Conservation (phyloP, 2,888 invertebrate species). For the Anticlea derivata region DNA sequence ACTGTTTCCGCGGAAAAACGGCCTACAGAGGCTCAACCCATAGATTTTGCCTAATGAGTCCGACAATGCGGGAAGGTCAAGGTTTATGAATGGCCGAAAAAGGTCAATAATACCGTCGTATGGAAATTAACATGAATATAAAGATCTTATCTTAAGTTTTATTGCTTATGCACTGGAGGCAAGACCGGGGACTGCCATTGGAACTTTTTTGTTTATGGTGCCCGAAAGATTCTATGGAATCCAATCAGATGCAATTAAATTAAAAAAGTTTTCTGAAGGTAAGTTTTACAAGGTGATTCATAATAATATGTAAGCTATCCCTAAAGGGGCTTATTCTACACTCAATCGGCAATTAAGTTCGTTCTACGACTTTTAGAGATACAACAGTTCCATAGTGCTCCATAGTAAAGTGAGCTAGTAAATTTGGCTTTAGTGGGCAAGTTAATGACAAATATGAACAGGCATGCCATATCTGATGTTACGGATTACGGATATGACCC, state of each 20-base stretch:
- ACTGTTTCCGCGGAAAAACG: too few species aligned
- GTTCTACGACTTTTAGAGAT: too few species aligned
- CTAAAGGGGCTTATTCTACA: too few species aligned
- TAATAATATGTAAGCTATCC: too few species aligned
- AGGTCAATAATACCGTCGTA: conserved; percentile 22
- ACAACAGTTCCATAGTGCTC: too few species aligned
- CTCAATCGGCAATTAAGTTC: too few species aligned
- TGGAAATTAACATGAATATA: conserved; percentile 20
- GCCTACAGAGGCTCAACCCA: not conserved
- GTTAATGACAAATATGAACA: too few species aligned
- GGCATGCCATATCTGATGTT: not conserved
- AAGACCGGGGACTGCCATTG: not conserved
- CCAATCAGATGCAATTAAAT: not conserved
- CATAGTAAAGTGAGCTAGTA: too few species aligned
- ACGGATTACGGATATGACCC: conserved; percentile 27
- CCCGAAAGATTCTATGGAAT: not conserved
- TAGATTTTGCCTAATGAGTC: conserved; percentile 7
- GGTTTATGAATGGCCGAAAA: conserved; percentile 23
- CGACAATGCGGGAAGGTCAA: conserved; percentile 31
- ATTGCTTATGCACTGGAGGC: conserved; percentile 6
- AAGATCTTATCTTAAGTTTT: conserved; percentile 16
- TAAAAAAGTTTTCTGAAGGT: too few species aligned
- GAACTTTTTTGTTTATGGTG: conserved; percentile 1
- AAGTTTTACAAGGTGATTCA: too few species aligned
- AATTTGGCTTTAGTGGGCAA: too few species aligned